Conservation (phyloP, 2,113 vertebrate species). For the Zosterops lateralis region DNA sequence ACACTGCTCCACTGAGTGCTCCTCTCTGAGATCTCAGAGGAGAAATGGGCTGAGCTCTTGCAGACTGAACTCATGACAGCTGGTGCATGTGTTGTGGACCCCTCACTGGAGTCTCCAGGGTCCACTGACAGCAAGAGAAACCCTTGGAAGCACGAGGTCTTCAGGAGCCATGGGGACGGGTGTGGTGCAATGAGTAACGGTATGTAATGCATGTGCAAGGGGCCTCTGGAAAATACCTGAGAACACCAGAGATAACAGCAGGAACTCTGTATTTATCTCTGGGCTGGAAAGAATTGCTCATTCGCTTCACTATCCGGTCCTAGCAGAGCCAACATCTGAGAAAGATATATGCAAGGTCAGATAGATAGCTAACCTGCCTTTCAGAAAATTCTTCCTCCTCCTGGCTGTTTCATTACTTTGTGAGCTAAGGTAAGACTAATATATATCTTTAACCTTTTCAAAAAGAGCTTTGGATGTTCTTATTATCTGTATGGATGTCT, state of each 20-base stretch:
- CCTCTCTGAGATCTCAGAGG: neutral
- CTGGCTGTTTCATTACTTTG: neutral
- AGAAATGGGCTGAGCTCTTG: neutral
- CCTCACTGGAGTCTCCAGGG: neutral
- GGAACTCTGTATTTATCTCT: neutral
- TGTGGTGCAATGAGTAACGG: neutral
- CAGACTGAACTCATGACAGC: neutral
- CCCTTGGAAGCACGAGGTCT: rapidly evolving
- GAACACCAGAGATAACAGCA: neutral
- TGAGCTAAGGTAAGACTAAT: conserved; percentile 13
- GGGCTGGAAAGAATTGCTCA: neutral
- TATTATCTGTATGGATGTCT: neutral
- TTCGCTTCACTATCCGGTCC: neutral
- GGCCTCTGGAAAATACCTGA: neutral
- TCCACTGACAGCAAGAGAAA: neutral
- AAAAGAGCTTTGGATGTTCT: neutral
- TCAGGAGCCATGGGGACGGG: neutral
- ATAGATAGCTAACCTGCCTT: neutral
- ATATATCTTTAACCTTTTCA: neutral
- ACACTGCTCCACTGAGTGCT: neutral
- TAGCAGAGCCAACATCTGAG: neutral
- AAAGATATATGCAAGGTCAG: neutral
- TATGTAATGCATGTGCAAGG: neutral
- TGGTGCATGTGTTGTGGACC: neutral
- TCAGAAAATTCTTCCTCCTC: neutral